These are phyloP conservation scores for Lagorchestes hirsutus DNA, from an alignment of 2,797 vertebrate genomes.

Conservation along the genomic window DNA sequence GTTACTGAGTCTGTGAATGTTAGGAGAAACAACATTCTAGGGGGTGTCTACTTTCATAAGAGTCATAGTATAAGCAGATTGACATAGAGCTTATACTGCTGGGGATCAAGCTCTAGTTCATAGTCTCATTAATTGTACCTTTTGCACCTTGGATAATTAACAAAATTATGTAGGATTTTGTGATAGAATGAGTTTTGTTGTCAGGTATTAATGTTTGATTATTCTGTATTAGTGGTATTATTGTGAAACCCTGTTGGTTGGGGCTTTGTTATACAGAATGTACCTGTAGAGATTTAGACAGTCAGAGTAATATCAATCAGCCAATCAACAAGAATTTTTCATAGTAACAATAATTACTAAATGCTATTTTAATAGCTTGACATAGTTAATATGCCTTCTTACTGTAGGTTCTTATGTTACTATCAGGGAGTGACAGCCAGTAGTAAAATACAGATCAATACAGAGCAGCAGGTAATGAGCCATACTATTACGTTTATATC, in stretches of 20 bases:
- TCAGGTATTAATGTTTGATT: background rate
- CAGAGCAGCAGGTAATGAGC: constrained; percentile 13
- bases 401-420: constrained; percentile 24
- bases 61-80: background rate
- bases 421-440: constrained; percentile 25
- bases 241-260: background rate
- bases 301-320: background rate
- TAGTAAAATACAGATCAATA: constrained; percentile 5
- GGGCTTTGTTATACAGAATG: background rate
- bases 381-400: constrained; percentile 41
- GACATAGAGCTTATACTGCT: background rate
- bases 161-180: background rate
- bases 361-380: constrained; percentile 10
- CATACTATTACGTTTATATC: constrained; percentile 14
- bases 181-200: background rate
- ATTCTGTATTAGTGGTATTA: background rate
- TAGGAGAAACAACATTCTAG: background rate
- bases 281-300: background rate
- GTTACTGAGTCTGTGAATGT: background rate
- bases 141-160: background rate
- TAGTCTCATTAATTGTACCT: background rate
- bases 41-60: background rate
- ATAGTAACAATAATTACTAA: background rate
- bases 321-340: background rate
- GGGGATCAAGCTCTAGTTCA: background rate